These are phyloP conservation scores for Manacus vitellinus DNA, from an alignment of 2,113 vertebrate genomes.

Conservation along the genomic window DNA sequence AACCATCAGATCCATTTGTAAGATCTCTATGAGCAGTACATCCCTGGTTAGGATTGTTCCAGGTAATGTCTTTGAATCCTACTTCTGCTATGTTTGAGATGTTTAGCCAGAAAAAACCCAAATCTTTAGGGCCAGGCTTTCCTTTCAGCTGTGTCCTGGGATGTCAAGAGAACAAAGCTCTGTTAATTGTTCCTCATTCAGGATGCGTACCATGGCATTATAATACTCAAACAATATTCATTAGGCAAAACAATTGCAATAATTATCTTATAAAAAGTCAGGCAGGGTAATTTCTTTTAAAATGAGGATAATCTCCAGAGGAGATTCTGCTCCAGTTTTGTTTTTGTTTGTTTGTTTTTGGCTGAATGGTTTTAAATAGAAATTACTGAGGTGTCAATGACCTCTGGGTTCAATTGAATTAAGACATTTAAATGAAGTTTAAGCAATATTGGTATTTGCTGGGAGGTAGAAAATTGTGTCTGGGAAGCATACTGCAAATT, in stretches of 20 bases:
- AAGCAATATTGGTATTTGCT: conserved; percentile 55
- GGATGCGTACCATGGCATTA: background rate
- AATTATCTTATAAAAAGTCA: conserved; percentile 59
- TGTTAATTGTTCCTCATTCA: conserved; percentile 39
- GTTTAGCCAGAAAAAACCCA: background rate
- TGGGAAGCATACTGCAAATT: conserved; percentile 18
- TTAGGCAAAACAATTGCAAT: conserved; percentile 61
- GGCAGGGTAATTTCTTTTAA: conserved; percentile 57
- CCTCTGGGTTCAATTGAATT: conserved; percentile 73
- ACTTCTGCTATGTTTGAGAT: background rate
- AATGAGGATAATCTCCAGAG: conserved; percentile 58
- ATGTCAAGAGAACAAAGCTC: conserved; percentile 15
- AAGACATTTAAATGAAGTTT: conserved; percentile 76
- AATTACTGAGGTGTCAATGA: conserved; percentile 74
- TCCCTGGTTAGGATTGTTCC: background rate
- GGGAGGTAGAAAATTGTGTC: conserved; percentile 33
- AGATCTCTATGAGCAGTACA: background rate
- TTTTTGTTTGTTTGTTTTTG: conserved; percentile 68
- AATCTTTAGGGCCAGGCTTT: conserved; percentile 8
- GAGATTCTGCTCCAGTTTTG: conserved; percentile 47
- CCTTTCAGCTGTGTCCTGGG: background rate
- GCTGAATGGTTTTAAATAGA: conserved; percentile 72
- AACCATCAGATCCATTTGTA: background rate
- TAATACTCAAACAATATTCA: conserved; percentile 32
- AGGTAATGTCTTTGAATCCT: background rate